A percentile compares a stretch with the other conserved stretches of the same genome.
phyloP scores from a whole-genome alignment of 2,888 invertebrate genomes.

The Meiosimyza decipiens region DNA sequence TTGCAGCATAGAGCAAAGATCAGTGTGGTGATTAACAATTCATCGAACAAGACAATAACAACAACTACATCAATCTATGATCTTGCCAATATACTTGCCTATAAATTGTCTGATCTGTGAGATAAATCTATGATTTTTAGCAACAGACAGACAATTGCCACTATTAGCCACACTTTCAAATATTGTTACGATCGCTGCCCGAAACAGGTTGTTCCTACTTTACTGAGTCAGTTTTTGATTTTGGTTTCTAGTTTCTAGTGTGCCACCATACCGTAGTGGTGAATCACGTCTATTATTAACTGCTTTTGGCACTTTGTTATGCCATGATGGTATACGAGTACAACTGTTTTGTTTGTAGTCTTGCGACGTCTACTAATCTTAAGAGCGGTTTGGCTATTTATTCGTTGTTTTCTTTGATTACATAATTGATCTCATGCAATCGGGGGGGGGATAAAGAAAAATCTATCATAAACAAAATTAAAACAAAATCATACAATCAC shows the following conservation, averaged over 20 bases:
- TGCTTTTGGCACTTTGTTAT: slow-evolving; percentile 10
- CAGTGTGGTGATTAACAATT: too few species aligned
- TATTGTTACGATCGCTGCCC: too few species aligned
- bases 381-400: too few species aligned
- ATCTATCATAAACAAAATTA: too few species aligned
- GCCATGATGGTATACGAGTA: background rate
- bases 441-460: too few species aligned
- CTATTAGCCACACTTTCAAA: slow-evolving; percentile 22
- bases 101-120: background rate
- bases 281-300: slow-evolving; percentile 25
- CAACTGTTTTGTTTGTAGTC: slow-evolving; percentile 20
- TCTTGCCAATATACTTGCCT: too few species aligned
- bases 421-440: background rate
- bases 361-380: background rate
- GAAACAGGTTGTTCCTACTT: slow-evolving; percentile 10
- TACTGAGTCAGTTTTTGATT: too few species aligned
- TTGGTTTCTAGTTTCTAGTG: too few species aligned
- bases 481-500: too few species aligned
- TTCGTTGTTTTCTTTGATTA: background rate
- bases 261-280: background rate
- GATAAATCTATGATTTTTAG: slow-evolving; percentile 5
- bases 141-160: background rate
- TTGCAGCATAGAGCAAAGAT: too few species aligned
- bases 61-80: too few species aligned
- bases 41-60: background rate